Evolutionary conservation across 2,888 invertebrate species (phyloP), one percentile per base, ranked within the genome.

Genomic region (Thereva unica): DNA sequence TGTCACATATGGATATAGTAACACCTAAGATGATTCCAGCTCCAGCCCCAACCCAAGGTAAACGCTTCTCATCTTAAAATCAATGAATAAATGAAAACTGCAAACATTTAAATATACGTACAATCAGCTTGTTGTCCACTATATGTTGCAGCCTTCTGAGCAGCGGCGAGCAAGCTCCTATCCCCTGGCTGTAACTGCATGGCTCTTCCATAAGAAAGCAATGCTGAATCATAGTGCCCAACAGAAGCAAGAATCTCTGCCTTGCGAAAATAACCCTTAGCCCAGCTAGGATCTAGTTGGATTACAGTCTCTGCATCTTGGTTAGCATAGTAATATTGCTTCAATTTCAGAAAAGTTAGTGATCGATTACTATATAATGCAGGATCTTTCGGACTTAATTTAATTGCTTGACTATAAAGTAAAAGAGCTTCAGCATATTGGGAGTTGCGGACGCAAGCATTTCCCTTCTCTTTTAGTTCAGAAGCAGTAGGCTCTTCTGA

Each of bases 241-340:
- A 89, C 87, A 1, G 87, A 87, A 72, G 85, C 85, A 78, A 90
- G 87, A 1, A 90, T 87, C 80, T 90, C 89, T 50, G 86, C 90
- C 75, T 87, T 85, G 38, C 90, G 84, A 76, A 88, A 89, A 77
- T 89, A 89, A 9, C 89, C 90, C 85, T 92, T 92, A 5, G 90
- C 87, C 91, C 92, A 92, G 54, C 86, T 84, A 12, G 91, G 91
- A 76, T 89, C 87, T 64, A 92, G 77, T 75, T 84, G 83, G 64
- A 92, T 90, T 3, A 89, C 87, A 78, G 89, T 87, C 74, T 88
- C 85, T 2, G 93, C 92, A 84, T 93, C 93, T 77, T 90, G 86
- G 73, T 90, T 81, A 0, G 92, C 89, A 72, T 88, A 85, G 78
- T 87, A 89, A 79, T 87, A 91, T 76, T 91, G 91, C 73, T 90